phyloP scores from a whole-genome alignment of 35 echinoderm and acorn worm genomes.

The Apostichopus japonicus region DNA sequence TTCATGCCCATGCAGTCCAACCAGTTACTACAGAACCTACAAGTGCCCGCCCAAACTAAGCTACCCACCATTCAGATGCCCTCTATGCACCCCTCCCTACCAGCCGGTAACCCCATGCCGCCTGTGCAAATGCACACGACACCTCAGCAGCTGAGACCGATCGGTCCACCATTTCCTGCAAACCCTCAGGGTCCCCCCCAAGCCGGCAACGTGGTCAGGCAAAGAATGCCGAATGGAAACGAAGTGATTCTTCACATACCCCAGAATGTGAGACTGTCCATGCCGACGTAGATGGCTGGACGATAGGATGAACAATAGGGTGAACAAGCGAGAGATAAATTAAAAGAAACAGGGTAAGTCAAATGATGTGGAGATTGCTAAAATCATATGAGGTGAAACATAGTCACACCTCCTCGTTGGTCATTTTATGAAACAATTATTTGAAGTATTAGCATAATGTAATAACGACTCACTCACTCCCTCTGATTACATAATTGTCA shows the following conservation, averaged over 20 bases:
- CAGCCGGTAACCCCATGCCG: not conserved
- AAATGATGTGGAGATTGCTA: no score
- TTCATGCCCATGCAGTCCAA: constrained; percentile 30
- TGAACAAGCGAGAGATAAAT: no score
- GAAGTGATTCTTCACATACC: constrained; percentile 39
- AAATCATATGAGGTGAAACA: no score
- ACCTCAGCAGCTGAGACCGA: constrained; percentile 11
- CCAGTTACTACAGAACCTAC: not conserved
- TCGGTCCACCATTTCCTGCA: not conserved
- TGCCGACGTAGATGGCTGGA: not conserved
- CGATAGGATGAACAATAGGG: no score
- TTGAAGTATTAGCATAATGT: no score
- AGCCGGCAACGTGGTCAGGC: not conserved
- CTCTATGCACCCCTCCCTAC: not conserved
- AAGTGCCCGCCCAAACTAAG: not conserved
- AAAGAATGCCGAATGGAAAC: constrained; percentile 1
- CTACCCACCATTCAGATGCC: not conserved
- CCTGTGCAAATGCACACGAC: not conserved
- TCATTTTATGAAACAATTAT: no score
- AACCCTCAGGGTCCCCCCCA: not conserved
- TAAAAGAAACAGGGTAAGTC: no score
- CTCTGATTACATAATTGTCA: no score
- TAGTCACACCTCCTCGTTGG: no score
- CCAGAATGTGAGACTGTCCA: constrained; percentile 1
- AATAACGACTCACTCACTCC: no score